Base-by-base conservation (phyloP, 2,113 vertebrate genomes). In the Rana temporaria region DNA sequence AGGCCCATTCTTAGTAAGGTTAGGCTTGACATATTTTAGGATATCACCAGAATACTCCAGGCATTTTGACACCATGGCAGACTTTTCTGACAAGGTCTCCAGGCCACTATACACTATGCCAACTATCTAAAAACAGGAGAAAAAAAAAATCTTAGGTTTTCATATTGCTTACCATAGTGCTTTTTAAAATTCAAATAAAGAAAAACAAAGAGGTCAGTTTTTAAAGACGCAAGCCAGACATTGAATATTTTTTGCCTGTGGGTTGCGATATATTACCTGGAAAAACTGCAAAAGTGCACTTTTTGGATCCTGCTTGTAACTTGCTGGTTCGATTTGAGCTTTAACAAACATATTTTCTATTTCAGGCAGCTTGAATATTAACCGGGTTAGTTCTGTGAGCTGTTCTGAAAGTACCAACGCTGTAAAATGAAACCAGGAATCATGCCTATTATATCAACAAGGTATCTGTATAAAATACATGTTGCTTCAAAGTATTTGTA, bases 11-110 rank as follows among this genome's bases (percentile, higher is more conserved):
- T 88, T 96, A 59, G 94, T 90, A 85, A 99, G 89, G 71, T 97
- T 96, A 2, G 96, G 97, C 87, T 98, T 99, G 63, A 98, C 93
- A 4, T 98, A 95, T 86, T 98, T 99, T 85, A 99, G 85, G 75
- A 99, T 88, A 85, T 99, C 97, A 84, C 97, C 97, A 19, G 96
- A 90, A 85, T 97, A 99, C 84, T 96, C 95, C 88, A 97, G 91
- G 48, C 95, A 89, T 88, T 94, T 96, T 87, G 93, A 89, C 63
- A 95, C 95, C 95, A 97, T 94, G 84, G 93, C 88, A 78, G 95
- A 96, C 85, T 96, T 97, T 88, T 98, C 97, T 62, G 95, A 66
- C 78, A 96, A 85, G n/a, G 89, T 90, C 84, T 96, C 94, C 85
- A 99, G 90, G 76, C 89, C 89, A 64, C 90, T 82, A 57, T 97